Evolutionary conservation across 2,888 invertebrate species (phyloP).

Genomic region (Entomobrya proxima): DNA sequence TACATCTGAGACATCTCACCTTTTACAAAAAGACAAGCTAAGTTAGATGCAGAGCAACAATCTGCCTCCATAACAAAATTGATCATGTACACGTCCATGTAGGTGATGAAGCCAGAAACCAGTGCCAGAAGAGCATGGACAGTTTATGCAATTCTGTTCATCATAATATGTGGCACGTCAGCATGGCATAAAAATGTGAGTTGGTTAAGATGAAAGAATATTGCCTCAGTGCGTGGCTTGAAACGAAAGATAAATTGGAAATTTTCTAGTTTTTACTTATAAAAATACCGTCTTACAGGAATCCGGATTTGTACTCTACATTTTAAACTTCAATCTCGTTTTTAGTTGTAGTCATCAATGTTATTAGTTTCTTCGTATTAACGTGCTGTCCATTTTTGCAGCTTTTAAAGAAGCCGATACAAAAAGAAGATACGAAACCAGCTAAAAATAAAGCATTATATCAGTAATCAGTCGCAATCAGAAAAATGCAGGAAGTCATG

Average conservation of each 20-base stretch:
- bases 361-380: no score
- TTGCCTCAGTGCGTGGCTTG: conserved; percentile 24
- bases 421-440: background rate
- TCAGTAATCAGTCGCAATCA: background rate
- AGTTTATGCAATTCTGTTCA: conserved; percentile 38
- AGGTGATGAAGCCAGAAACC: background rate
- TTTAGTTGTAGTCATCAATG: no score
- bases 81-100: background rate
- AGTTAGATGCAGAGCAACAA: background rate
- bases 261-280: conserved; percentile 31
- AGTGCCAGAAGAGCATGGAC: conserved; percentile 32
- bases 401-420: no score
- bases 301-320: conserved; percentile 45
- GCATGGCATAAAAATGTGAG: background rate
- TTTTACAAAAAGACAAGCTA: background rate
- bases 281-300: conserved; percentile 24
- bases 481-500: background rate
- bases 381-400: no score
- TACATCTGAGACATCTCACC: conserved; percentile 51
- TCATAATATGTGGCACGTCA: conserved; percentile 42
- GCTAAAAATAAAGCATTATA: background rate
- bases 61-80: background rate
- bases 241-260: background rate
- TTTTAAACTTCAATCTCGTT: conserved; percentile 1
- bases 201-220: conserved; percentile 16